Base-by-base conservation (phyloP, 2,113 vertebrate species). In the Serilophus lunatus region DNA sequence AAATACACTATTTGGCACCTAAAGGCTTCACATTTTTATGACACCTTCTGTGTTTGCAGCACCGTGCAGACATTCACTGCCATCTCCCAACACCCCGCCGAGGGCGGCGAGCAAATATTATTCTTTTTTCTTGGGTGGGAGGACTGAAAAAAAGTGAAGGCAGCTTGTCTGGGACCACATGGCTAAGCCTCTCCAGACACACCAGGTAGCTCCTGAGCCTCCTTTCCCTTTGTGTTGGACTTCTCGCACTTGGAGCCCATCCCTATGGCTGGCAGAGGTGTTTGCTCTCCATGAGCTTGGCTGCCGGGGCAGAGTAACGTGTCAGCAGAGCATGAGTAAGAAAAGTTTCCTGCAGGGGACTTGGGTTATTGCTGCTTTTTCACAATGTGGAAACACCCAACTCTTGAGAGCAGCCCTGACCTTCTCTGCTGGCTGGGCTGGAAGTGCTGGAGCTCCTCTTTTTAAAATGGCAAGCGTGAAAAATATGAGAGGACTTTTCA, bases 61-160 rank as follows among this genome's bases (percentile, higher is more conserved):
- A 82, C 82, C 51, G 78, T 83, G 72, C 77, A 80, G 90, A 92
- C 92, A 86, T 96, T 96, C 92, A 88, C 22, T 90, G 85, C 71
- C 18, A 3, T 70, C 75, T 77, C 87, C 90, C 63, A 51, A 74
- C 78, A 86, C 68, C 71, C 68, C 3, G 0, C 54, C 0, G 0
- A 91, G 78, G 63, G 65, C 3, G 9, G 75, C 0, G 0, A 83
- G 90, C 85, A 96, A 97, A 96, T 88, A 96, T 92, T 97, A 89
- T 66, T 93, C 90, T 61, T 82, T 76, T 95, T 87, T 47, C 82
- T 87, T 36, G 6, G 38, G 83, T 56, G 64, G 47, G 82, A 93
- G 66, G 68, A 12, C 35, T 22, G 38, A 54, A 61, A 74, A 29
- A 45, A 88, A 90, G 79, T 66, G 56, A 72, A 86, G 78, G 82